These are phyloP conservation scores for Polypedilum vanderplanki DNA, from an alignment of 1,140 invertebrate genomes.

Conservation along the genomic window DNA sequence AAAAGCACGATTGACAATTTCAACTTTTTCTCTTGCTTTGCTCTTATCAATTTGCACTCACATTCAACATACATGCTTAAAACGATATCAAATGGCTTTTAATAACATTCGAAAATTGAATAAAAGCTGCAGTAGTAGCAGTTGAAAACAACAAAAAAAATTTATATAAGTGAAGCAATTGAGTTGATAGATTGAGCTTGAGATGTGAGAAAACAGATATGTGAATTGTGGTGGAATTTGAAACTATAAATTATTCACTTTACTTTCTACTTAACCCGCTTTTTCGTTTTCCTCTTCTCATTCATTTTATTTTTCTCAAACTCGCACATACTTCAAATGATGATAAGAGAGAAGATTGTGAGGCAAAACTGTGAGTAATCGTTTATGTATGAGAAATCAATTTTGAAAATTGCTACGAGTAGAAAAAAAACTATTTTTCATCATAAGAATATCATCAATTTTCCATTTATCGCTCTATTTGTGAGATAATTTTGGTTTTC, in stretches of 20 bases:
- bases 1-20: too few species aligned
- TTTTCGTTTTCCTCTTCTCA: conserved; percentile 6
- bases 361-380: conserved; percentile 2
- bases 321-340: background rate
- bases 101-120: too few species aligned
- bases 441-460: conserved; percentile 22
- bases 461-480: conserved; percentile 15
- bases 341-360: background rate
- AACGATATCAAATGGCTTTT: too few species aligned
- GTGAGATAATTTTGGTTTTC: conserved; percentile 4
- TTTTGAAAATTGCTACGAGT: background rate
- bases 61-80: too few species aligned
- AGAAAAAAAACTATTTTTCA: conserved; percentile 22
- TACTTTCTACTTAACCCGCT: background rate
- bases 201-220: background rate
- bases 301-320: background rate
- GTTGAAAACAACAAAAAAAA: too few species aligned
- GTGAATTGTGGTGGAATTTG: conserved; percentile 1
- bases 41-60: too few species aligned
- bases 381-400: conserved; percentile 29
- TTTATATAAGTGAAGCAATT: too few species aligned
- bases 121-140: too few species aligned
- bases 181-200: too few species aligned
- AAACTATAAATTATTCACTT: conserved; percentile 20
- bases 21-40: too few species aligned